These are phyloP conservation scores for Megastigmus dorsalis DNA, from an alignment of 2,888 invertebrate genomes.

Conservation along the genomic window DNA sequence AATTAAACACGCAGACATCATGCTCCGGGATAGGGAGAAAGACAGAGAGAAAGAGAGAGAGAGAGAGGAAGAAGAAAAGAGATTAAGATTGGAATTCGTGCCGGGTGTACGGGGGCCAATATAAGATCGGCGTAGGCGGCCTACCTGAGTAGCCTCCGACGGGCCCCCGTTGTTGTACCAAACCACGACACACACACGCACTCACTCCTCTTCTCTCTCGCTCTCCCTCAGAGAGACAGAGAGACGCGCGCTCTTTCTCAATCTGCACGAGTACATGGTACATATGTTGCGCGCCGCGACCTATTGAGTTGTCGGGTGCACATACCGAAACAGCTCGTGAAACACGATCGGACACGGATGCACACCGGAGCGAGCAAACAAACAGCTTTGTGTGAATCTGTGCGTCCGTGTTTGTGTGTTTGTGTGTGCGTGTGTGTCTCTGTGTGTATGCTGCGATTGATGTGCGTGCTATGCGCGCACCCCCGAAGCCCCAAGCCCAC, in stretches of 20 bases:
- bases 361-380: constrained; percentile 70
- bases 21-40: not conserved
- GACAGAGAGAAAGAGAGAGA: constrained; percentile 4
- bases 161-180: not conserved
- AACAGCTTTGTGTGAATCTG: constrained; percentile 59
- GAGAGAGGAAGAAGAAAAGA: not conserved
- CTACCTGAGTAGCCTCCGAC: constrained; percentile 53
- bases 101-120: constrained; percentile 30
- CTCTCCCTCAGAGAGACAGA: too few relatives aligned
- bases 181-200: constrained; percentile 16
- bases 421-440: too few relatives aligned
- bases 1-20: too few relatives aligned
- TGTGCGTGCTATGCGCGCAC: too few relatives aligned
- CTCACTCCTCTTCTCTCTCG: not conserved
- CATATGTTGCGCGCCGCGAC: too few relatives aligned
- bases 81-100: constrained; percentile 59
- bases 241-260: too few relatives aligned
- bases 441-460: not conserved
- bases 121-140: not conserved
- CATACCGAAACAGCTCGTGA: constrained; percentile 68
- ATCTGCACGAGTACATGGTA: too few relatives aligned
- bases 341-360: constrained; percentile 73
- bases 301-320: too few relatives aligned
- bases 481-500: constrained; percentile 26
- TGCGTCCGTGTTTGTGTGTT: too few relatives aligned